Conservation (phyloP, 2,797 vertebrate genomes). For the Pogoniulus pusillus region DNA sequence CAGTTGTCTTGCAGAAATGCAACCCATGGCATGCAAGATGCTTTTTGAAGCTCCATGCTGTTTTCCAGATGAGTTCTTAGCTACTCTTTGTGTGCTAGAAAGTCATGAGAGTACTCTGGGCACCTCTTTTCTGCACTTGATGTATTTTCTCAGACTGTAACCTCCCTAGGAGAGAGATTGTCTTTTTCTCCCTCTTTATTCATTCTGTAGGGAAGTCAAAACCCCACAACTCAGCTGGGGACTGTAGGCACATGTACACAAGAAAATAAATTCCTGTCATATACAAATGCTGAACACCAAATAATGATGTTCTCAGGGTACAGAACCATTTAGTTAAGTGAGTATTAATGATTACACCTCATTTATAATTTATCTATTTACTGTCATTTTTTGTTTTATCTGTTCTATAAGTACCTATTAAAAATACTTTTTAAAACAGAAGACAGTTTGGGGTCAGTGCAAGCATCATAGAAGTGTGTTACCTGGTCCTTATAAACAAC, state of each 20-base stretch:
- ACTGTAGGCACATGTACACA: background rate
- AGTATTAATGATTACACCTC: conserved; percentile 52
- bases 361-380: conserved; percentile 55
- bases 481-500: background rate
- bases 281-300: conserved; percentile 23
- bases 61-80: background rate
- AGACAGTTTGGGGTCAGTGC: background rate
- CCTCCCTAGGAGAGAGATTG: background rate
- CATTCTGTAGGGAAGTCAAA: background rate
- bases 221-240: background rate
- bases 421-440: background rate
- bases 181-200: background rate
- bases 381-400: background rate
- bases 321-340: conserved; percentile 38
- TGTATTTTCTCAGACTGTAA: background rate
- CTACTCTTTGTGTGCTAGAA: background rate
- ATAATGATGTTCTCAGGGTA: background rate
- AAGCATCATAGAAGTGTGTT: background rate
- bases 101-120: background rate
- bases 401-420: conserved; percentile 26
- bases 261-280: conserved; percentile 2
- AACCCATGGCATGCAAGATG: background rate
- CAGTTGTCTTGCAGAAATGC: background rate
- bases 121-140: background rate
- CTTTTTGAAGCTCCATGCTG: background rate